Conservation (phyloP, 2,113 vertebrate species). For the Gallinago undulata region DNA sequence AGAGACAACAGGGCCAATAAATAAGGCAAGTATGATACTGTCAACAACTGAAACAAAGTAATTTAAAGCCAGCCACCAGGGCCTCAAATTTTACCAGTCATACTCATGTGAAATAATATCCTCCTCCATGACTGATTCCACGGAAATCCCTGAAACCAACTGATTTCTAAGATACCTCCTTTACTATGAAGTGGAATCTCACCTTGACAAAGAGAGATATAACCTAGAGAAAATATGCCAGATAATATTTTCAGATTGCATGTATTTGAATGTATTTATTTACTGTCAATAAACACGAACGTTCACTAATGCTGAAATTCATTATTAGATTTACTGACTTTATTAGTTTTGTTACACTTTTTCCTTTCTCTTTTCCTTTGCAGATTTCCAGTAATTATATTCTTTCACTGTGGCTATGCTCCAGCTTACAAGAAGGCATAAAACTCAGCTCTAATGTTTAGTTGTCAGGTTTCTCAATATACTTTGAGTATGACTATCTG, state of each 20-base stretch:
- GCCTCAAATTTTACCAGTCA: neutral
- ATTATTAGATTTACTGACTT: neutral
- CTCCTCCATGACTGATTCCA: fast-evolving
- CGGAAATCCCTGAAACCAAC: neutral
- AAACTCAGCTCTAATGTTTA: neutral
- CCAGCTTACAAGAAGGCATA: neutral
- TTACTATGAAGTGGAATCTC: neutral
- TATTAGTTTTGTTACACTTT: neutral
- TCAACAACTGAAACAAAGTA: neutral
- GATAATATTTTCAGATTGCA: neutral
- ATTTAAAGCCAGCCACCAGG: neutral
- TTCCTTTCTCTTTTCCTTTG: neutral
- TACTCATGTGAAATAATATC: neutral
- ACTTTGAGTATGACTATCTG: neutral
- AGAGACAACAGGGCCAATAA: neutral
- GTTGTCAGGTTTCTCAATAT: neutral
- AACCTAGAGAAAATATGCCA: neutral
- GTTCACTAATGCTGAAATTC: neutral
- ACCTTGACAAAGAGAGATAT: neutral
- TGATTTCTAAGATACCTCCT: neutral
- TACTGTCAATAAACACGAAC: neutral
- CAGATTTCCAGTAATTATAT: neutral
- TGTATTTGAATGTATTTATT: neutral
- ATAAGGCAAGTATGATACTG: neutral
- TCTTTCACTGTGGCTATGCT: neutral